Evolutionary conservation across 2,797 vertebrate genomes (phyloP), one percentile per base, ranked within the genome.

Genomic region (Leptoclinus maculatus): DNA sequence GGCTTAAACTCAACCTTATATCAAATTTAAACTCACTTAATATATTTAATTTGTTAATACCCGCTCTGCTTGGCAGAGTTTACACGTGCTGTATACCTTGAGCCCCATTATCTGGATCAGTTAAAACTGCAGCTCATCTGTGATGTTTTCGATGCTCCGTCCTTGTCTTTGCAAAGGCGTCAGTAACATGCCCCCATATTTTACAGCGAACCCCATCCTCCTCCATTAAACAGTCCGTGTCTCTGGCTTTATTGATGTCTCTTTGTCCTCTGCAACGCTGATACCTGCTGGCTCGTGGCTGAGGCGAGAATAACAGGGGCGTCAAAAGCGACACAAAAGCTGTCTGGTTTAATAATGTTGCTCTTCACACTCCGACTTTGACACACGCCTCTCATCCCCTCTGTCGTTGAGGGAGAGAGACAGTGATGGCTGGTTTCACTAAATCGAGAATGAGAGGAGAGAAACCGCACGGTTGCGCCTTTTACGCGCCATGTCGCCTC

Each of bases 381-480:
- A 59, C 36, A 47, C n/a, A 13, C 49, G 49, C n/a, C 51, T 25
- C 51, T 43, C 70, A 56, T 59, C 43, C 27, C 36, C 2, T 56
- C 19, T 59, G 51, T 34, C 47, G 13, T 16, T 8, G 25, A 69
- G 34, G 7, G 17, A 34, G 41, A 39, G 56, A 16, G 11, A 49
- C 32, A n/a, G 34, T 23, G 54, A 9, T 38, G 49, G 9, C 4
- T 45, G 74, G 27, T 27, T 66, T 23, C 21, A 5, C 17, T 34
- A 59, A 38, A 49, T 54, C 39, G 14, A 58, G 32, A 17, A 17
- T 21, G 38, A 23, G 34, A 38, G 23, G 54, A 66, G 83, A 76
- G 41, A 87, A 77, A 78, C 38, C 73, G 71, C 84, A 71, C 49
- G 66, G 72, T 41, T 90, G 89, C 80, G 69, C 82, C 70, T 83